Evolutionary conservation across 2,888 invertebrate genomes (phyloP), one percentile per base, ranked within the genome.

Genomic region (Meiosimyza platycephala): DNA sequence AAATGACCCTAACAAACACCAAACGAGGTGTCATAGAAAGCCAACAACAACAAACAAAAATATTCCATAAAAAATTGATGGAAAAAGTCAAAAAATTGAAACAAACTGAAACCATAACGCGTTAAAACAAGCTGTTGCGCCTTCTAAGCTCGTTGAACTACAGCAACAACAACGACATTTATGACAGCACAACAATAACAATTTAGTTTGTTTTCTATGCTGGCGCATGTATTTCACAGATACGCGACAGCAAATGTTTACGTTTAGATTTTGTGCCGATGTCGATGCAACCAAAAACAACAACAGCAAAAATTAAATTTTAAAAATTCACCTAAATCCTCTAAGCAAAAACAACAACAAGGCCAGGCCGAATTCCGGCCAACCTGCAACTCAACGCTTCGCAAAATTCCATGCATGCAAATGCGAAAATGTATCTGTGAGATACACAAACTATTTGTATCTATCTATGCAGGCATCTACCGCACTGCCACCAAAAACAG

Each of bases 321-420:
- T 16, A 64, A 63, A 64, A 73, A 52, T 69, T 69, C 64, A 73
- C 64, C 69, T 64, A 64, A 57, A 69, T 69, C 33, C 55, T 15
- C 48, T 13, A 51, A 67, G 16, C 62, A 28, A 62, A 33, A 54
- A 68, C 18, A 68, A 68, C 59, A 68, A 51, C 47, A 57, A 33
- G 47, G 68, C 40, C 47, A 51, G 47, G 68, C 40, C 47, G 18
- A 48, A 9, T 64, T 66, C 66, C 72, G 70, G 54, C 75, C 75
- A 69, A 75, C 76, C 63, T 66, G 80, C 82, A 82, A 81, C 82
- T 81, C 82, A 80, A 80, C 74, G 75, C 70, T 64, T 52, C 40
- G 6, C 69, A 71, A 74, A 74, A 77, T 78, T 77, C 77, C 71
- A 77, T 78, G 76, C 71, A 71, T 63, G 51, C 54, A 60, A 60